A percentile compares a stretch with the other conserved stretches of the same genome.
phyloP scores from a whole-genome alignment of 2,888 invertebrate genomes.

The Acleris laterana region DNA sequence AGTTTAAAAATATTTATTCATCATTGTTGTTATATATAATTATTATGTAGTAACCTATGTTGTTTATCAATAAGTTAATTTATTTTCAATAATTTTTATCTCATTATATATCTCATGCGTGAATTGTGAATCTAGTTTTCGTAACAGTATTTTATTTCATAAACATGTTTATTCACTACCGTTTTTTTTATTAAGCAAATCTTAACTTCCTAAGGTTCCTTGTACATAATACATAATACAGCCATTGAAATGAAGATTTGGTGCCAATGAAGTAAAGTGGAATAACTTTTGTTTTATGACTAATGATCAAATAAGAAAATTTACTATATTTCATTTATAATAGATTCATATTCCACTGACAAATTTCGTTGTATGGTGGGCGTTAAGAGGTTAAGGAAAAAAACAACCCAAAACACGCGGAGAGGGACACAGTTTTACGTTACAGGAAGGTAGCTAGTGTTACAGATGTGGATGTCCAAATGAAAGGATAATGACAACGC shows the following conservation, averaged over 20 bases:
- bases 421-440: neutral
- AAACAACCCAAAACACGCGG: neutral
- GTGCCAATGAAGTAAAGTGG: no score
- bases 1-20: neutral
- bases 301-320: no score
- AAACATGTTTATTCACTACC: constrained; percentile 40
- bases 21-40: neutral
- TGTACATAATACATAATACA: no score
- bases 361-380: no score
- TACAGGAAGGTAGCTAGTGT: neutral
- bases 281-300: no score
- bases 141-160: constrained; percentile 37
- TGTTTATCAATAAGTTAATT: constrained; percentile 19
- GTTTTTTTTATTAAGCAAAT: constrained; percentile 28
- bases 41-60: constrained; percentile 5
- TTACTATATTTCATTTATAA: no score
- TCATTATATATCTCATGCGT: constrained; percentile 15
- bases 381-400: no score
- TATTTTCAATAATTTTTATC: constrained; percentile 16
- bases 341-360: no score
- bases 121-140: constrained; percentile 28
- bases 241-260: no score
- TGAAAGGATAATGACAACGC: no score
- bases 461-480: neutral
- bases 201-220: no score